Conservation (phyloP, 1,140 invertebrate species). For the Zaprionus tsacasi region DNA sequence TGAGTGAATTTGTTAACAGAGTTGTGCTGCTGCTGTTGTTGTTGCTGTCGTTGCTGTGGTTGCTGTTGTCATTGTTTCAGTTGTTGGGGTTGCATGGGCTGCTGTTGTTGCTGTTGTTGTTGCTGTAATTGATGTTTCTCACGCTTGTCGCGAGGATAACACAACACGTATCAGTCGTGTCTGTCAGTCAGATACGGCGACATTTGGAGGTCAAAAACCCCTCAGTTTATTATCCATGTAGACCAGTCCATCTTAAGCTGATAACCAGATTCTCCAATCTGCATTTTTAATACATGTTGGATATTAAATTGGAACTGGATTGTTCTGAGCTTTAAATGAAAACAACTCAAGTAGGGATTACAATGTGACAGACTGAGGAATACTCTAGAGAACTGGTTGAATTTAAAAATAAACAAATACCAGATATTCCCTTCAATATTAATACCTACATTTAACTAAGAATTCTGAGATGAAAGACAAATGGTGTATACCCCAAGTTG, state of each 20-base stretch:
- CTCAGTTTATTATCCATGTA: conserved; percentile 12
- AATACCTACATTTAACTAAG: too few species aligned
- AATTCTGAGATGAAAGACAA: too few species aligned
- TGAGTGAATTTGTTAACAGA: conserved; percentile 78
- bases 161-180: conserved; percentile 25
- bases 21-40: too few species aligned
- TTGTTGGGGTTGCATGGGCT: conserved; percentile 46
- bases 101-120: conserved; percentile 47
- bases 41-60: not conserved
- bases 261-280: conserved; percentile 22
- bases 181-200: conserved; percentile 13
- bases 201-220: conserved; percentile 40
- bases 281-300: not conserved
- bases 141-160: conserved; percentile 37
- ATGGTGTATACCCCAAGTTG: not conserved
- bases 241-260: conserved; percentile 16
- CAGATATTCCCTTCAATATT: not conserved
- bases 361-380: not conserved
- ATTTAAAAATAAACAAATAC: not conserved
- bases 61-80: conserved; percentile 10
- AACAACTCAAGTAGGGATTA: not conserved
- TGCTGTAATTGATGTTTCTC: conserved; percentile 49
- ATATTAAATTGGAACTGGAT: conserved; percentile 23
- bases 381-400: not conserved
- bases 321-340: conserved; percentile 11